A percentile compares a stretch with the other conserved stretches of the same genome.
Evolutionary conservation across 2,888 invertebrate genomes (phyloP).

Genomic region (Stenchaetothrips biformis): DNA sequence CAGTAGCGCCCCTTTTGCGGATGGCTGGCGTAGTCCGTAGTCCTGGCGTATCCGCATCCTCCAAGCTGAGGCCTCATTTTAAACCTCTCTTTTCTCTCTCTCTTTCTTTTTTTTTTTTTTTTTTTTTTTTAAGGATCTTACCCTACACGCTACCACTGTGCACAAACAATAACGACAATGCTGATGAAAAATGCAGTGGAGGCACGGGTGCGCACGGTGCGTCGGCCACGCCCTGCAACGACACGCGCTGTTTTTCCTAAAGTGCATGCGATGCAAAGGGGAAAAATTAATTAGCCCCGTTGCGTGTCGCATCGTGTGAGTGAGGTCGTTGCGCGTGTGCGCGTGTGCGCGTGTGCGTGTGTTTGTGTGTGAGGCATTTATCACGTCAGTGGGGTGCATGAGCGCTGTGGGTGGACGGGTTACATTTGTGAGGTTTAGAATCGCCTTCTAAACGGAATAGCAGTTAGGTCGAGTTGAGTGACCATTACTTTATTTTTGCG

Average conservation of each 20-base stretch:
- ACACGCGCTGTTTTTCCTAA: neutral
- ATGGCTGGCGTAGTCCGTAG: too few species aligned
- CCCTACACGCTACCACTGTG: neutral
- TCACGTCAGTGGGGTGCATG: neutral
- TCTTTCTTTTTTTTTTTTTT: too few species aligned
- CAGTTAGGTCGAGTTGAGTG: too few species aligned
- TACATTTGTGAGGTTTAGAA: neutral
- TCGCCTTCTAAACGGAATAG: too few species aligned
- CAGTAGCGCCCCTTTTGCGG: too few species aligned
- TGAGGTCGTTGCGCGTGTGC: neutral
- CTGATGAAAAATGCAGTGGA: neutral
- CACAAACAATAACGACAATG: neutral
- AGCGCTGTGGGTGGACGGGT: neutral
- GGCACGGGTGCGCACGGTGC: neutral
- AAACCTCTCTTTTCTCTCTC: neutral
- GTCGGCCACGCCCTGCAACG: too few species aligned
- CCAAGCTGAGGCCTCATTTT: too few species aligned
- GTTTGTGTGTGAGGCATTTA: neutral
- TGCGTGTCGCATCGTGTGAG: constrained; percentile 6
- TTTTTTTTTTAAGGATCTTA: neutral
- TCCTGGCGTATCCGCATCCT: too few species aligned
- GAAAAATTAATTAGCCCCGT: constrained; percentile 8
- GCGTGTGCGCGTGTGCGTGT: neutral
- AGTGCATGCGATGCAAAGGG: constrained; percentile 2
- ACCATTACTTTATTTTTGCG: too few species aligned